Evolutionary conservation across 2,888 invertebrate genomes (phyloP), one percentile per base, ranked within the genome.

Genomic region (Abrostola triplasia): DNA sequence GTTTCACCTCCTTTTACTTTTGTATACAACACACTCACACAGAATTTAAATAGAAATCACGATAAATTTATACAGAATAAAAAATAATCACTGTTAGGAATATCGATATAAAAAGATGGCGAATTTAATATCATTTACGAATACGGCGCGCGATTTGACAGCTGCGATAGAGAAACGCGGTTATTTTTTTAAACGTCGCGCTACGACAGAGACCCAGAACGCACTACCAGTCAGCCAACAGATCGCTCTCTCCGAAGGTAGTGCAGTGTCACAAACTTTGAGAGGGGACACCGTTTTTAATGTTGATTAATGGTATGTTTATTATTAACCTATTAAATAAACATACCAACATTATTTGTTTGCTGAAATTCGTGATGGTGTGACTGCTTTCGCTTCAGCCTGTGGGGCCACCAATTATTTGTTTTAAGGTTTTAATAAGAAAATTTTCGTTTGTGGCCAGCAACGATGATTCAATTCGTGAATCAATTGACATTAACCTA

Each of bases 1-100:
- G 87, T 88, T 86, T 89, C 91, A 90, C 91, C 88, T 89, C 90
- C 90, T 91, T 91, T 91, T 91, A 89, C 90, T 91, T 91, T 90
- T 81, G 71, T 79, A 82, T 74, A 73, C 77, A 81, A 79, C 77
- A 82, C 83, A 86, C 80, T 73, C 80, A 84, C 83, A 81, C 75
- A 76, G 79, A 70, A 72, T 67, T 59, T 64, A 54, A 78, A 77
- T 64, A 63, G 49, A 70, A 65, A 51, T 60, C 79, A 77, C 67
- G 63, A 56, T 9, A 73, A 64, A 69, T 76, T 59, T 67, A 61
- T 67, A 53, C 55, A 56, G 11, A 63, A 52, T 57, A 44, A 55
- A 59, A 59, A 64, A 77, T 64, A 71, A 77, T 77, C 69, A 36
- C 5, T 51, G 40, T 6, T 36, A 7, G 13, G 63, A 58, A 67